A percentile compares a stretch with the other conserved stretches of the same genome.
phyloP scores from a whole-genome alignment of 2,797 vertebrate genomes.

The Takifugu ocellatus region DNA sequence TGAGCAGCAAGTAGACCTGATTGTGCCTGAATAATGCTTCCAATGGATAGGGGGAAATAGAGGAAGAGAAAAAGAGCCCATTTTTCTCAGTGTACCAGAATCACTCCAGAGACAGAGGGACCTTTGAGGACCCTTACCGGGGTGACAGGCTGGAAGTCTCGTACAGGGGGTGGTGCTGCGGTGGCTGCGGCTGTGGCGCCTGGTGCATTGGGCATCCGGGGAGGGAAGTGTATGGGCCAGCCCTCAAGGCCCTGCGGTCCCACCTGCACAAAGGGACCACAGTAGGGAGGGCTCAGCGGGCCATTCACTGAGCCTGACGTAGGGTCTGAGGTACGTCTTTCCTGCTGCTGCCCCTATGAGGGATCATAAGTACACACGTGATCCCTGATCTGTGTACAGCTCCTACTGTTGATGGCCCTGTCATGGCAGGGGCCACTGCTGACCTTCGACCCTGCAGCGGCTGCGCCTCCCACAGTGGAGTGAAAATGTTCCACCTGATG shows the following conservation, averaged over 20 bases:
- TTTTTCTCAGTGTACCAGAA: constrained; percentile 45
- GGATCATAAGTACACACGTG: constrained; percentile 70
- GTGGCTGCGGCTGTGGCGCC: constrained; percentile 65
- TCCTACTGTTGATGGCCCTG: constrained; percentile 41
- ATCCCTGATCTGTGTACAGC: constrained; percentile 42
- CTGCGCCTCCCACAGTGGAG: constrained; percentile 37
- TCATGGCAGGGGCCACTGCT: constrained; percentile 26
- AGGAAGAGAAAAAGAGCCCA: constrained; percentile 44
- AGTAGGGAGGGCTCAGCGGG: constrained; percentile 86
- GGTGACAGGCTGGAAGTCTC: constrained; percentile 83
- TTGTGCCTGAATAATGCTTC: constrained; percentile 22
- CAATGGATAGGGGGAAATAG: constrained; percentile 4
- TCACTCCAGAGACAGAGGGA: constrained; percentile 57
- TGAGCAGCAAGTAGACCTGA: constrained; percentile 24
- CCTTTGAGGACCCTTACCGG: constrained; percentile 70
- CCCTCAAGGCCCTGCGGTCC: constrained; percentile 86
- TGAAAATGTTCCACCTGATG: constrained; percentile 32
- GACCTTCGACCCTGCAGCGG: constrained; percentile 38
- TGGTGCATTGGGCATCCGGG: constrained; percentile 78
- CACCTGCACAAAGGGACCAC: constrained; percentile 85
- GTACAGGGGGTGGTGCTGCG: constrained; percentile 74
- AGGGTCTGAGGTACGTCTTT: constrained; percentile 84
- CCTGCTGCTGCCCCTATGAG: constrained; percentile 78
- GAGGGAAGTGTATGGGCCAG: constrained; percentile 89
- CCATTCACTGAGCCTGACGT: constrained; percentile 73